Conservation (phyloP, 1,140 invertebrate genomes). For the Sinella curviseta region DNA sequence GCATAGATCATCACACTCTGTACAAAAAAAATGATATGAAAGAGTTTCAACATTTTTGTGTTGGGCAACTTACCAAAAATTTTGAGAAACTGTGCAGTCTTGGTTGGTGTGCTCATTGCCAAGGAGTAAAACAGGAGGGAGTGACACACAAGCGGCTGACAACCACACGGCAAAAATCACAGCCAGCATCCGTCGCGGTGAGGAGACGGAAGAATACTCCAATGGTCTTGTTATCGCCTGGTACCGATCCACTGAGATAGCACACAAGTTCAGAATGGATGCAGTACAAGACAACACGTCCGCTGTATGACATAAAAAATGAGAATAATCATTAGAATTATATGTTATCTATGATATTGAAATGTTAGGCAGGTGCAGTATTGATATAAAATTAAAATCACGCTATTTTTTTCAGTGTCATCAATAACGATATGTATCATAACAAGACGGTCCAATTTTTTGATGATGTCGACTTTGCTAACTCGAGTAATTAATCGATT, state of each 20-base stretch:
- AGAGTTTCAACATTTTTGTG: neutral
- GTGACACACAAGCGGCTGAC: slow-evolving; percentile 81
- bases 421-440: no score
- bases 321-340: neutral
- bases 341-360: neutral
- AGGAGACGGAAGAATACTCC: slow-evolving; percentile 83
- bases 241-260: slow-evolving; percentile 88
- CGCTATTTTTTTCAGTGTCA: no score
- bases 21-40: neutral
- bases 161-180: slow-evolving; percentile 88
- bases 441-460: no score
- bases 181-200: slow-evolving; percentile 76
- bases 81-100: slow-evolving; percentile 79
- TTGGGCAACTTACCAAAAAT: slow-evolving; percentile 62
- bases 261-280: slow-evolving; percentile 88
- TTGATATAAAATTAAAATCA: no score
- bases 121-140: slow-evolving; percentile 82
- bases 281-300: slow-evolving; percentile 90
- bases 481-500: neutral
- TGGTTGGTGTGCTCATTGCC: slow-evolving; percentile 79
- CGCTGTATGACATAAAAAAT: slow-evolving; percentile 37
- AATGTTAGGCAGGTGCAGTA: no score
- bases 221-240: slow-evolving; percentile 88
- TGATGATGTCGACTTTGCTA: no score
- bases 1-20: neutral